Evolutionary conservation across 1,140 invertebrate genomes (phyloP), one percentile per base, ranked within the genome.

Genomic region (Diachasma alloeum): DNA sequence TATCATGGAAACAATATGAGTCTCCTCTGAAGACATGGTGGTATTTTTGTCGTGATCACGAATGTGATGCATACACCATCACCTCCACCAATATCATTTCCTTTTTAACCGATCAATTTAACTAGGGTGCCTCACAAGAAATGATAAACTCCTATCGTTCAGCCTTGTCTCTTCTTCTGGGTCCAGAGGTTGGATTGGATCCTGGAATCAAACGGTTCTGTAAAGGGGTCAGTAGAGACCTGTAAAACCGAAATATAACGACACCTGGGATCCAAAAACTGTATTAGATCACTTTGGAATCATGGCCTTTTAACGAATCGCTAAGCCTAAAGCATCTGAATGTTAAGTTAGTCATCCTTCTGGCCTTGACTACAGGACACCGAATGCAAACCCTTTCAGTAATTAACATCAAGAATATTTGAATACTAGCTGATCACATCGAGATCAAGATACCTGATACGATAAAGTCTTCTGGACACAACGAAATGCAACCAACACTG

Each of bases 171-270:
- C 53, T 80, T 4, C 13, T 80, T 17, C n/a, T 26, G 1, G 74
- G 74, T 0, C 24, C 63, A 1, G 31, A 70, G 44, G 31, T 81
- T 0, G 71, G 71, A 1, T 24, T 76, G 46, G 74, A 83, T 68
- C 66, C 77, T 9, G 24, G n/a, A 44, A 70, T 81, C 13, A 78
- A 77, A 69, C 36, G 81, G 15, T 83, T 83, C 37, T 79, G 75
- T 73, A 81, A 79, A 77, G 80, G 81, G 24, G 74, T 82, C 63
- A 78, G 48, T 31, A 79, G 73, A 69, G 83, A 42, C 78, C 81
- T n/a, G n/a, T 75, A 2, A 46, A n/a, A 19, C 77, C 79, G 10
- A 80, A 76, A 46, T 84, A 84, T 72, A 59, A 81, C 73, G 36
- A 71, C 5, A 82, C 80, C 10, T 83, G 82, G 83, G 77, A 83